These are phyloP conservation scores for Gonioctena quinquepunctata DNA, from an alignment of 1,140 invertebrate species.

Conservation along the genomic window DNA sequence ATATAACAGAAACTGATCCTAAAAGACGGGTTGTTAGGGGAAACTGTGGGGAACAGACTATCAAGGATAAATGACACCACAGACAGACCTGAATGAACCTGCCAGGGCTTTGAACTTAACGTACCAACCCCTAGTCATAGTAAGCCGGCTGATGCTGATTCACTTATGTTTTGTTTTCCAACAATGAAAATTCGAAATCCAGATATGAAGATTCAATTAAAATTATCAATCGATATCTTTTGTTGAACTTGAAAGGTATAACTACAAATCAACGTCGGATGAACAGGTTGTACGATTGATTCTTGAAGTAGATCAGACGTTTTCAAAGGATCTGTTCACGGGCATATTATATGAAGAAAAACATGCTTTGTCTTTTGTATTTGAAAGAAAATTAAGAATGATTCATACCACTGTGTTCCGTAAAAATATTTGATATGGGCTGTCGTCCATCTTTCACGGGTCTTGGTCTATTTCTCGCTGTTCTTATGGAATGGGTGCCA, in stretches of 20 bases:
- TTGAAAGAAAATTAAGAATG: constrained; percentile 13
- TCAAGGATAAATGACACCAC: constrained; percentile 8
- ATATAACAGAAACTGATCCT: constrained; percentile 23
- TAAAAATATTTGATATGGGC: constrained; percentile 85
- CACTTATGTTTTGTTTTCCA: constrained; percentile 4
- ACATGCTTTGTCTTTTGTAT: background rate
- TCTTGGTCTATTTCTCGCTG: constrained; percentile 70
- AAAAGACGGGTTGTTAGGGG: constrained; percentile 20
- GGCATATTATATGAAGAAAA: too few species aligned
- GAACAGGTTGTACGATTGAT: background rate
- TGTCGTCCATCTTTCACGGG: constrained; percentile 76
- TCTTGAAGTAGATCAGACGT: too few species aligned
- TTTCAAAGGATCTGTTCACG: too few species aligned
- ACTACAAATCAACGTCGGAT: too few species aligned
- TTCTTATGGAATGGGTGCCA: constrained; percentile 67
- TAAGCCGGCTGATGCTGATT: background rate
- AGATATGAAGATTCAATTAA: too few species aligned
- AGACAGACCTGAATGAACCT: constrained; percentile 30
- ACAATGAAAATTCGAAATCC: too few species aligned
- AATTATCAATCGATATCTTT: too few species aligned
- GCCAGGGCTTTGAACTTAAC: constrained; percentile 16
- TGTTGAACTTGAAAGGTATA: too few species aligned
- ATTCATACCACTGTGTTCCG: constrained; percentile 82
- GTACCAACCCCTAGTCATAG: constrained; percentile 15
- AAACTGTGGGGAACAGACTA: constrained; percentile 26